These are phyloP conservation scores for Cepaea hortensis DNA, from an alignment of 2,888 invertebrate species.

Conservation along the genomic window DNA sequence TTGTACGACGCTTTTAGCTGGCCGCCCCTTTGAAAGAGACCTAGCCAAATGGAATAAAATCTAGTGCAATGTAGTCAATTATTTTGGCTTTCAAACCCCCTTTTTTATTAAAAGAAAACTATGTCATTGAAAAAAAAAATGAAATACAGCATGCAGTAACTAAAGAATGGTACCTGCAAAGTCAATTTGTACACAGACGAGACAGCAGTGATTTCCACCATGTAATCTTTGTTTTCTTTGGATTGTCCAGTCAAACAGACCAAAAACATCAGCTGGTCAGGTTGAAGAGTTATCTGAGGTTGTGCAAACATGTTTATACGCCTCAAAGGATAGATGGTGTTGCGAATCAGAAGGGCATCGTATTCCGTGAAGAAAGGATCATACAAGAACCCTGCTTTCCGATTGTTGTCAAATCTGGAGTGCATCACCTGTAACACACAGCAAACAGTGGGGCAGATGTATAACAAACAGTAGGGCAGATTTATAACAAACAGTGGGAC, in stretches of 20 bases:
- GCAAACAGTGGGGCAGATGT: neutral
- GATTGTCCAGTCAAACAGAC: conserved; percentile 56
- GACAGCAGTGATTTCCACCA: conserved; percentile 55
- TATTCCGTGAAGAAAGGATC: conserved; percentile 87
- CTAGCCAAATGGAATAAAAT: too few relatives aligned
- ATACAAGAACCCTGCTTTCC: conserved; percentile 91
- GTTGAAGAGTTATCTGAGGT: conserved; percentile 50
- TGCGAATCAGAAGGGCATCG: conserved; percentile 71
- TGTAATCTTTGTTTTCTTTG: conserved; percentile 56
- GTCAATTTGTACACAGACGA: conserved; percentile 8
- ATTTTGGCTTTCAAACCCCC: too few relatives aligned
- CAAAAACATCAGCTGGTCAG: conserved; percentile 62
- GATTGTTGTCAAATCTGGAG: conserved; percentile 88
- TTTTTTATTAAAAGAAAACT: too few relatives aligned
- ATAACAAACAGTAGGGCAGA: neutral
- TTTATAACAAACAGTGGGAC: neutral
- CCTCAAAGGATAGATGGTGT: conserved; percentile 62
- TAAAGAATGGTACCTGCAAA: conserved; percentile 21
- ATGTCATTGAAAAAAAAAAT: too few relatives aligned
- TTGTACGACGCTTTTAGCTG: too few relatives aligned
- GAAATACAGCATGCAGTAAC: too few relatives aligned
- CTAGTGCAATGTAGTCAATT: too few relatives aligned
- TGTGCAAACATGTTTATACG: conserved; percentile 55
- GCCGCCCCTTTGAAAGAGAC: too few relatives aligned
- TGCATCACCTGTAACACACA: conserved; percentile 76